phyloP scores from a whole-genome alignment of 2,797 vertebrate species.

The Arnoldichthys spilopterus region DNA sequence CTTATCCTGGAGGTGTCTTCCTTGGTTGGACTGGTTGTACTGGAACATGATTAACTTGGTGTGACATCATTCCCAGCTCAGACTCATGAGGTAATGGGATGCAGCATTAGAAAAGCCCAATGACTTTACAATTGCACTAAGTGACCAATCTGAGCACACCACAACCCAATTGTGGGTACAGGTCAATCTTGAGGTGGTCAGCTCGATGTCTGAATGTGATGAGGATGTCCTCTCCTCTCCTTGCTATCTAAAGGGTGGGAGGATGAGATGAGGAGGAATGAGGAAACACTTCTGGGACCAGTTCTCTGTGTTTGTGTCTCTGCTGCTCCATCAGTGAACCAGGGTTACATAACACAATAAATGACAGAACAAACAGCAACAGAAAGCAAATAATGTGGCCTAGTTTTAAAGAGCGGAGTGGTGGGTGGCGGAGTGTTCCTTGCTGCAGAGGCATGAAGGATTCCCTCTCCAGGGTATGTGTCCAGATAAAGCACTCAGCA shows the following conservation, averaged over 20 bases:
- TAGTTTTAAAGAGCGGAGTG: conserved; percentile 22
- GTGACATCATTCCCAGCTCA: no score
- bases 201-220: background rate
- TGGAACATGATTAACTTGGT: no score
- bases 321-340: conserved; percentile 21
- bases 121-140: no score
- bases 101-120: no score
- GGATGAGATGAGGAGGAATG: background rate
- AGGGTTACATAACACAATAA: conserved; percentile 19
- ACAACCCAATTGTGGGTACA: no score
- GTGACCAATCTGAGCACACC: no score
- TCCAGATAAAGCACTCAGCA: background rate
- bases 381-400: conserved; percentile 31
- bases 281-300: background rate
- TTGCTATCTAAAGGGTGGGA: background rate
- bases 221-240: background rate
- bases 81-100: no score
- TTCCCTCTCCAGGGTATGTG: background rate
- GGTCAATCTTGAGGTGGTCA: background rate
- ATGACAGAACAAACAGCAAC: conserved; percentile 3
- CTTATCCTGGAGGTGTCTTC: no score
- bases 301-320: conserved; percentile 12
- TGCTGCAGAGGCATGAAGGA: background rate
- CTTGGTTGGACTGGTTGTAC: no score
- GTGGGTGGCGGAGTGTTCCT: background rate